Evolutionary conservation across 2,797 vertebrate species (phyloP).

Genomic region (Crocodylus rhombifer): DNA sequence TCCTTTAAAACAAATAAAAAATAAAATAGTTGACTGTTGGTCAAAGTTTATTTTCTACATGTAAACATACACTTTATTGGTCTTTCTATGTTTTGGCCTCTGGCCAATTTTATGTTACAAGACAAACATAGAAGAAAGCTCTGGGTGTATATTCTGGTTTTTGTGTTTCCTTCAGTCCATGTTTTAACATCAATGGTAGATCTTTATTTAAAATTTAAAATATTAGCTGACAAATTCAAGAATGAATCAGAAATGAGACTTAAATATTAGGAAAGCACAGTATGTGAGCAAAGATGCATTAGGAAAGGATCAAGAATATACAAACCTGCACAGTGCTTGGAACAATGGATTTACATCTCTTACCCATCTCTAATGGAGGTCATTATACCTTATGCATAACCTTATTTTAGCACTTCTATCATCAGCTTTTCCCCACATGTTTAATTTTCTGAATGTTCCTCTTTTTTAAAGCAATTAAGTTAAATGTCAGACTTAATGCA

Average conservation of each 20-base stretch:
- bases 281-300: neutral
- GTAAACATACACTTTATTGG: neutral
- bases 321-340: neutral
- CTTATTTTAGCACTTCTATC: neutral
- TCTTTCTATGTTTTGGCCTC: neutral
- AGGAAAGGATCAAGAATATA: neutral
- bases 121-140: neutral
- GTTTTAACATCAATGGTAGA: neutral
- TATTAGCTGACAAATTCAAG: neutral
- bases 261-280: neutral
- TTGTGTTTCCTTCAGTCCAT: neutral
- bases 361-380: neutral
- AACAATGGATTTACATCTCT: neutral
- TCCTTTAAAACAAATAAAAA: too few relatives aligned
- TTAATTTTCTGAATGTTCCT: neutral
- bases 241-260: neutral
- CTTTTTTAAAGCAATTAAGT: neutral
- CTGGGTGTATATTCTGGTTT: too few relatives aligned
- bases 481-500: conserved; percentile 9
- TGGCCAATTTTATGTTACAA: neutral
- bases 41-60: neutral
- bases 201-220: neutral
- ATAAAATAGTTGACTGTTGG: neutral
- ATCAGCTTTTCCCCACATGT: neutral
- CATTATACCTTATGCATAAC: neutral